Percentiles rank a stretch among this genome's conserved stretches.
These are phyloP conservation scores for Tipula helvola DNA, from an alignment of 2,888 invertebrate genomes.

Conservation along the genomic window DNA sequence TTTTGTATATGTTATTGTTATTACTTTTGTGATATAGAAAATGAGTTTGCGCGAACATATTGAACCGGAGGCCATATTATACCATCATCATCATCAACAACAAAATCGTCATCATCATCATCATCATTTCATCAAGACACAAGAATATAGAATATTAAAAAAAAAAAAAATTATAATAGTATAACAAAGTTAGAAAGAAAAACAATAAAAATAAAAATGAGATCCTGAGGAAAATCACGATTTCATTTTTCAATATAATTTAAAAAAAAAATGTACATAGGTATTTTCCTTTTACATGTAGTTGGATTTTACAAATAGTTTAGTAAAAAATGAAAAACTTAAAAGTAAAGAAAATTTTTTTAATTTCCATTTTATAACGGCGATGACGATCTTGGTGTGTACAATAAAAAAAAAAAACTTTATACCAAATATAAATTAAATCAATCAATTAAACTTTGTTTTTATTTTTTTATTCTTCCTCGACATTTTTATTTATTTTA, in stretches of 20 bases:
- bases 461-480: background rate
- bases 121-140: background rate
- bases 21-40: conserved; percentile 6
- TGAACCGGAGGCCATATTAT: conserved; percentile 10
- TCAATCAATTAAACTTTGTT: background rate
- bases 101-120: background rate
- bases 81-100: background rate
- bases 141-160: background rate
- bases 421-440: background rate
- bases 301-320: background rate
- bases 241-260: background rate
- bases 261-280: background rate
- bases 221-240: background rate
- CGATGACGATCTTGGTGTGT: background rate
- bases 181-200: background rate
- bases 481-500: background rate
- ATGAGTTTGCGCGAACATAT: conserved; percentile 10
- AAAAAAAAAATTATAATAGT: background rate
- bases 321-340: too few relatives aligned
- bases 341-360: background rate
- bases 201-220: background rate
- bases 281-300: background rate
- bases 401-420: background rate
- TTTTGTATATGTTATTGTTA: background rate
- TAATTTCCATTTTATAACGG: background rate